Conservation (phyloP, 2,888 invertebrate species). For the Microchrysa polita region DNA sequence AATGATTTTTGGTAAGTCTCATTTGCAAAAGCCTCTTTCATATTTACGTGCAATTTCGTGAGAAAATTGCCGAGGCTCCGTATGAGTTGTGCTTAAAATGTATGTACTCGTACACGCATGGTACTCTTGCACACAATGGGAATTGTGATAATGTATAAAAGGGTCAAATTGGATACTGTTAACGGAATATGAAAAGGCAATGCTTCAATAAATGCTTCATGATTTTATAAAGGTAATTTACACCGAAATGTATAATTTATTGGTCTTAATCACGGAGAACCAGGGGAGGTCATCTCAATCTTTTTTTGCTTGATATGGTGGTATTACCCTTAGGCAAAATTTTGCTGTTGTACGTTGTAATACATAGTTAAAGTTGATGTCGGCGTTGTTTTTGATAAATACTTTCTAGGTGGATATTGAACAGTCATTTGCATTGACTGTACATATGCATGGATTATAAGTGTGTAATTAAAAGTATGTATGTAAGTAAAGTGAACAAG, state of each 20-base stretch:
- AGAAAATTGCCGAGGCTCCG: not conserved
- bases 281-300: conserved; percentile 29
- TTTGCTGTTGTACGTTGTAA: conserved; percentile 4
- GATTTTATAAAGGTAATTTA: conserved; percentile 48
- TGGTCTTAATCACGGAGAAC: conserved; percentile 34
- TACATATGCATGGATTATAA: not conserved
- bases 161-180: conserved; percentile 2
- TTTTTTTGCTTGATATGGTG: not conserved
- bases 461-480: too few relatives aligned
- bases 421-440: not conserved
- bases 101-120: not conserved
- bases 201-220: conserved; percentile 7
- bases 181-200: not conserved
- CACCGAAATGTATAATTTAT: conserved; percentile 49
- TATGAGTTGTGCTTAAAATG: not conserved
- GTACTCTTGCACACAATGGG: too few relatives aligned
- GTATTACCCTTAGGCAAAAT: conserved; percentile 2
- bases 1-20: not conserved
- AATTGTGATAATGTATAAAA: conserved; percentile 7
- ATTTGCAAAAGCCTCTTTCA: not conserved
- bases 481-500: too few relatives aligned
- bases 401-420: conserved; percentile 1
- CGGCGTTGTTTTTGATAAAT: not conserved
- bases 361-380: not conserved
- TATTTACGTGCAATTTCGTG: not conserved